Evolutionary conservation across 92 coral and sea anemone genomes (phyloP), one percentile per base, ranked within the genome.

Genomic region (Parazoanthus darwini): DNA sequence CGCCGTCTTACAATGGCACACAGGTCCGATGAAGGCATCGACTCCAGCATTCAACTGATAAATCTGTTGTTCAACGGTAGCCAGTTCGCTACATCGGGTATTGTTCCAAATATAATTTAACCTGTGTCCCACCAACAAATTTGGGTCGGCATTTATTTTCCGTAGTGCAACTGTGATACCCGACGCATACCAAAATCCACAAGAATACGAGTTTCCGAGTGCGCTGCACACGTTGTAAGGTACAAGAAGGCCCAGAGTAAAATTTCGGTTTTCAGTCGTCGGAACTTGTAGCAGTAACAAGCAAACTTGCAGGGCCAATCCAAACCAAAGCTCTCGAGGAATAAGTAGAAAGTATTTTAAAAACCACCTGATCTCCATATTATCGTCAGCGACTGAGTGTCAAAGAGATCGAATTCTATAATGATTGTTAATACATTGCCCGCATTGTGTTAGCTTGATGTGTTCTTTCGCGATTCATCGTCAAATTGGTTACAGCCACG

Each of bases 11-110:
- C 96, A 94, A 38, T 90, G 86, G 23, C 93, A 88, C 4, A 89
- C 92, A 0, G 96, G 96, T 0, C 96, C 96, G 33, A 94, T 85
- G 79, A 92, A 94, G 10, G 89, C 96, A 42, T 93, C 93, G 3
- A 94, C 88, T 29, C 90, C 91, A 4, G 79, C 71, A 63, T 94
- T 89, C 11, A 90, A 50, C 86, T 92, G 94, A 81, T 88, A 78
- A 10, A 90, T 82, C 51, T 94, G 96, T 38, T 89, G 93, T 36
- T 91, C 29, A 0, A 94, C 54, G 1, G 94, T 91, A 5, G 72
- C 35, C 0, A 91, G 88, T 75, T 92, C 94, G 38, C 92, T 81
- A 67, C 96, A 94, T 56, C 72, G 74, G 3, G 96, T 94, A 67
- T 92, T 85, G 33, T 88, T 92, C 93, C 94, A 88, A 39, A 87